Evolutionary conservation across 2,113 vertebrate species (phyloP).

Genomic region (Lucifuga dentata): DNA sequence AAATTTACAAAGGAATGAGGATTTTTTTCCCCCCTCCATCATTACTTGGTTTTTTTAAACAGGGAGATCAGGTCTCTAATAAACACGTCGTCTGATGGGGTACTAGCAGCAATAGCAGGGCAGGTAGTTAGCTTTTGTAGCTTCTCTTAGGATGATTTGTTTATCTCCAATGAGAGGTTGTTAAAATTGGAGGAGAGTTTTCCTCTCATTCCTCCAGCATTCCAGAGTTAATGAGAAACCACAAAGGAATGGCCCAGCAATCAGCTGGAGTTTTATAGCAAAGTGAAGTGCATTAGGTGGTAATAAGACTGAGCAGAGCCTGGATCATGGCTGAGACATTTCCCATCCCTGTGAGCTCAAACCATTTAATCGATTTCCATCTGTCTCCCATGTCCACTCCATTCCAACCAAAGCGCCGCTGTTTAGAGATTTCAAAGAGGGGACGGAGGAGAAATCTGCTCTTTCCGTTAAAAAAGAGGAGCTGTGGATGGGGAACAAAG

Average conservation of each 20-base stretch:
- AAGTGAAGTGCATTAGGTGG: conserved; percentile 61
- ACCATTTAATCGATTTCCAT: conserved; percentile 74
- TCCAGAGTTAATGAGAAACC: conserved; percentile 51
- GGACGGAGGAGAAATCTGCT: not conserved
- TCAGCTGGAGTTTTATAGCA: conserved; percentile 41
- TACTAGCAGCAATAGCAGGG: conserved; percentile 4
- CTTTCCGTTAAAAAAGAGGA: not conserved
- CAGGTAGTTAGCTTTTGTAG: not conserved
- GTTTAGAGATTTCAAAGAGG: conserved; percentile 30
- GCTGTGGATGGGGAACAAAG: conserved; percentile 2
- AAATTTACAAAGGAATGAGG: conserved; percentile 28
- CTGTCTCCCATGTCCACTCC: conserved; percentile 45
- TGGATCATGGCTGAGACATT: conserved; percentile 65
- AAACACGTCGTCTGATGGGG: not conserved
- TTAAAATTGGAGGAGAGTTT: not conserved
- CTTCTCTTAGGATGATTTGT: conserved; percentile 26
- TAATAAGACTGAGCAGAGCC: conserved; percentile 61
- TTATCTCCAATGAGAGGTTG: conserved; percentile 28
- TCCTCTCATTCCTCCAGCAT: conserved; percentile 42
- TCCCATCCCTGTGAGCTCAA: conserved; percentile 57
- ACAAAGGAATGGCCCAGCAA: conserved; percentile 51
- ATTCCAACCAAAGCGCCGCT: conserved; percentile 4
- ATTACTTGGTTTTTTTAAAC: conserved; percentile 7
- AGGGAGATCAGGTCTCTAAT: not conserved
- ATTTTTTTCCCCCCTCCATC: conserved; percentile 5